phyloP scores from a whole-genome alignment of 2,797 vertebrate genomes.

The Tarsius wallacei region DNA sequence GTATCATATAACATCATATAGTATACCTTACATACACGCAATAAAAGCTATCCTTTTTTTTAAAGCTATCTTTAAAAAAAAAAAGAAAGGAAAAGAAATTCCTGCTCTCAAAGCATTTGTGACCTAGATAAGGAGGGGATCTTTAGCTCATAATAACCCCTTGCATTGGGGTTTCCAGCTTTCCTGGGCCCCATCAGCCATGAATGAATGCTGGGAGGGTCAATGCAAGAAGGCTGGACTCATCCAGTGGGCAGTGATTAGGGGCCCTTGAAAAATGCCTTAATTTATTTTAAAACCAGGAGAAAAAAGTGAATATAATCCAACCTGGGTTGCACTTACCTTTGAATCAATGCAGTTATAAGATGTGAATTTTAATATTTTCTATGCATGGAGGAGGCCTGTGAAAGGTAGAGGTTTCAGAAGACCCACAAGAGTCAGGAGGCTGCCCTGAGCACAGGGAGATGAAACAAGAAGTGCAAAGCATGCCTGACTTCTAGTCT shows the following conservation, averaged over 20 bases:
- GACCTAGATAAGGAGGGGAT: constrained; percentile 26
- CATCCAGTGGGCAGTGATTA: background rate
- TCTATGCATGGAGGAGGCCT: background rate
- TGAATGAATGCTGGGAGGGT: background rate
- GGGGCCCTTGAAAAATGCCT: background rate
- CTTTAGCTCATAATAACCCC: background rate
- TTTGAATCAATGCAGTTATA: background rate
- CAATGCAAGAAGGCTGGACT: background rate
- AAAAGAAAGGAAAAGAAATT: background rate
- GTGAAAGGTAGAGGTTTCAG: background rate
- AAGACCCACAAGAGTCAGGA: background rate
- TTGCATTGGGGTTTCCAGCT: background rate
- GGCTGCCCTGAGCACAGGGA: background rate
- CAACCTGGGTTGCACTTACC: background rate
- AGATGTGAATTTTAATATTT: background rate
- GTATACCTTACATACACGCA: background rate
- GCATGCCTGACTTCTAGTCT: background rate
- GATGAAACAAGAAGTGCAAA: background rate
- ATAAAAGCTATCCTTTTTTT: background rate
- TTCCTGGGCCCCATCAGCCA: background rate
- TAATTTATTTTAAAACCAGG: background rate
- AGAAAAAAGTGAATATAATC: background rate
- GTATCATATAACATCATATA: background rate
- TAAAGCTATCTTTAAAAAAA: background rate
- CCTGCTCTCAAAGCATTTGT: background rate